Base-by-base conservation (phyloP, 2,888 invertebrate genomes). In the Chironomus riparius region DNA sequence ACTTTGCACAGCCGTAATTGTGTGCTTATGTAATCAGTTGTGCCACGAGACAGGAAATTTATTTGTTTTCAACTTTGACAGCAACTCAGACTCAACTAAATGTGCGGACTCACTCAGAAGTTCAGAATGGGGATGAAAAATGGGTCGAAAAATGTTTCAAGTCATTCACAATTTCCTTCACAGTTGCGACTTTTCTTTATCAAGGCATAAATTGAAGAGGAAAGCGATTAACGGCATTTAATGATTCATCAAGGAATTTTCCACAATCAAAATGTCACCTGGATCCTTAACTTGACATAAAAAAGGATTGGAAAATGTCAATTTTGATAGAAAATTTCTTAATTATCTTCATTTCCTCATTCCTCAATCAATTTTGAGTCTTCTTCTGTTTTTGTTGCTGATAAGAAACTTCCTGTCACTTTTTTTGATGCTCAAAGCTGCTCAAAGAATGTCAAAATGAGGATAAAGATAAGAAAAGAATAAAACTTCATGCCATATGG, bases 11-110 rank as follows among this genome's bases (percentile, higher is more conserved):
- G 15, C 18, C 65, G 22, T 47, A 48, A 65, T 74, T 68, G 68
- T 68, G 65, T 68, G 65, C 47, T 68, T 47, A 68, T 74, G 65
- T 68, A 47, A 62, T 47, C 18, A 38, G 38, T 38, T 38, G 38
- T 38, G 38, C 38, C 38, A 38, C 38, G 38, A 38, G 38, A 38
- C 38, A 65, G 68, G 68, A 74, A 74, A 74, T 74, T 74, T 74
- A 74, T 74, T 74, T 74, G 74, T 74, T 68, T 74, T 18, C 38
- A 22, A 15, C 22, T 50, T 48, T 73, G 72, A 56, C 61, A 62
- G 18, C 21, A 65, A 21, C 56, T 18, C n/a, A 56, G 56, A 71
- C 38, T 38, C 2, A 10, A 10, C 10, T n/a, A n/a, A 38, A 38
- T 38, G 10, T 38, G 38, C 38, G 38, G 38, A 38, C 38, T 38